A percentile compares a stretch with the other conserved stretches of the same genome.
phyloP scores from a whole-genome alignment of 2,113 vertebrate species.

The Callithrix jacchus region DNA sequence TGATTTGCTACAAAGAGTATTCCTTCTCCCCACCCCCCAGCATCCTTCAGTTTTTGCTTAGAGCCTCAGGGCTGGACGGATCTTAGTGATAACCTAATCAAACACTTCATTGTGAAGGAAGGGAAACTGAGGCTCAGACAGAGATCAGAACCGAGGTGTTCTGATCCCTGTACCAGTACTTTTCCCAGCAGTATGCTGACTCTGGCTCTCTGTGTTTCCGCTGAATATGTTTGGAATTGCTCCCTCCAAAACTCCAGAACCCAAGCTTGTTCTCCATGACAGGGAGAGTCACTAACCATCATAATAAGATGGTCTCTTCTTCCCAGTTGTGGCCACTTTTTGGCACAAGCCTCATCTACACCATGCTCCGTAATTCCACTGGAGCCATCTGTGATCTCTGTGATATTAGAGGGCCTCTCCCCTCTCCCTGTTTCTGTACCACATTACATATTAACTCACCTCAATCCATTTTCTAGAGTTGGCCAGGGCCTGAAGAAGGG shows the following conservation, averaged over 20 bases:
- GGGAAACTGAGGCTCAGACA: conserved; percentile 61
- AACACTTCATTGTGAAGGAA: conserved; percentile 14
- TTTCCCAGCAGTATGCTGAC: background rate
- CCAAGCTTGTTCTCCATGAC: background rate
- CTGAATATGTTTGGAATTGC: background rate
- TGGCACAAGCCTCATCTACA: background rate
- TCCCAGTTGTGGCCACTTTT: background rate
- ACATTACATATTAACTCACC: background rate
- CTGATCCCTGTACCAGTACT: background rate
- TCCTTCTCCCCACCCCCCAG: conserved; percentile 68
- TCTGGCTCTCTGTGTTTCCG: background rate
- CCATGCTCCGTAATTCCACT: background rate
- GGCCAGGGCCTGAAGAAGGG: background rate
- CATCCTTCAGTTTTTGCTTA: conserved; percentile 57
- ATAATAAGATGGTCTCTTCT: background rate
- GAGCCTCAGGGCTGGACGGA: conserved; percentile 40
- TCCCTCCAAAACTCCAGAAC: background rate
- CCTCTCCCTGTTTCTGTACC: background rate
- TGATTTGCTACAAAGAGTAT: conserved; percentile 77
- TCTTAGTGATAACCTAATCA: conserved; percentile 37
- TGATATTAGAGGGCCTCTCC: background rate
- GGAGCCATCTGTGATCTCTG: background rate
- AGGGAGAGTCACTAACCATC: background rate
- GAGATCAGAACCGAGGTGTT: background rate
- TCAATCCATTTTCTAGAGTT: background rate